Evolutionary conservation across 2,113 vertebrate genomes (phyloP), one percentile per base, ranked within the genome.

Genomic region (Myocastor coypus): DNA sequence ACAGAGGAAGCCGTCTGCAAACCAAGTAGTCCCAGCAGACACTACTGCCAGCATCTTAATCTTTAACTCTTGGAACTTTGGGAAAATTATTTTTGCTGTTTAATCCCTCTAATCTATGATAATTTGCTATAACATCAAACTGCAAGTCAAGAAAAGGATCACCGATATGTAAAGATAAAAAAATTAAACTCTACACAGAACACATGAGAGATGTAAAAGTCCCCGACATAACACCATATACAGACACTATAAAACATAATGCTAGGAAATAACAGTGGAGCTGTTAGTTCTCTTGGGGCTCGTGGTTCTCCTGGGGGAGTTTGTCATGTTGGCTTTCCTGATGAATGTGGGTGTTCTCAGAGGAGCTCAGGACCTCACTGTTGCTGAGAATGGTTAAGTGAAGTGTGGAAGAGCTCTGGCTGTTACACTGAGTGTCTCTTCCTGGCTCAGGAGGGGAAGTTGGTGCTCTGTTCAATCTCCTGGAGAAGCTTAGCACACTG

Each of bases 21-120:
- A 28, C 37, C 69, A 50, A 88, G 19, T 9, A 52, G 5, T 20
- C 14, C 2, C 52, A 32, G 34, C 16, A 87, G 57, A 94, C 90
- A 63, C 8, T 24, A 73, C 42, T 46, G 34, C 24, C 20, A 28
- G 32, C 57, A 91, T 26, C n/a, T 13, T 68, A 30, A 55, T 37
- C 19, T 81, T 92, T 37, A 34, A 88, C 22, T 63, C 85, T 13
- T 9, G 68, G 13, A 73, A 82, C n/a, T 10, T 26, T 26, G 20
- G 85, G 50, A 94, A 94, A 87, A 55, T 50, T 73, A 46, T 61
- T 46, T 92, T 55, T 40, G n/a, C n/a, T 73, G 7, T 86, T 81
- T 81, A 90, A 92, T 32, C 34, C 22, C 66, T 7, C 34, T 8
- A 8, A 19, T 55, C 28, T 69, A 16, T 37, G 52, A 24, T n/a